These are phyloP conservation scores for Periphyllus acericola DNA, from an alignment of 2,888 invertebrate species.

Conservation along the genomic window DNA sequence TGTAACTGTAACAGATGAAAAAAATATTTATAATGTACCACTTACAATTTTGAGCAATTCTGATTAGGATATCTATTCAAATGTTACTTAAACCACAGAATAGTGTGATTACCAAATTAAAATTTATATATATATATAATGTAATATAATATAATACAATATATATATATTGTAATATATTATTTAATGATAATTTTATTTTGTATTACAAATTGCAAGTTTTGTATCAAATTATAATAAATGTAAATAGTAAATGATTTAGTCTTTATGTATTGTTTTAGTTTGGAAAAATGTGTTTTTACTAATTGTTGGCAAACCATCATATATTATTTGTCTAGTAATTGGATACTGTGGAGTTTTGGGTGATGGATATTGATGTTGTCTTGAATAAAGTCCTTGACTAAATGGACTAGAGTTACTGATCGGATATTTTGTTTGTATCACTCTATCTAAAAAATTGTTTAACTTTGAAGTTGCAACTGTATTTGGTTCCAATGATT, in stretches of 20 bases:
- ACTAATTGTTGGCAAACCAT: constrained; percentile 53
- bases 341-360: constrained; percentile 51
- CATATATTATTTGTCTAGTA: constrained; percentile 55
- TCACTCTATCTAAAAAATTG: constrained; percentile 91
- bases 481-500: constrained; percentile 91
- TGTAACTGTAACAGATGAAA: no score
- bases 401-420: constrained; percentile 64
- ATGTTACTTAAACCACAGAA: no score
- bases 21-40: no score
- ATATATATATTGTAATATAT: constrained; percentile 9
- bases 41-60: background rate
- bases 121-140: no score
- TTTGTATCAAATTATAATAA: background rate
- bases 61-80: background rate
- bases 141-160: no score
- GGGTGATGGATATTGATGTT: constrained; percentile 46
- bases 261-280: constrained; percentile 61
- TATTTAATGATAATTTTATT: constrained; percentile 8
- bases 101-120: background rate
- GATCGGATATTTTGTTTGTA: constrained; percentile 70
- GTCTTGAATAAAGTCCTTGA: constrained; percentile 63
- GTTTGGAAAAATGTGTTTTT: constrained; percentile 58
- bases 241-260: constrained; percentile 25
- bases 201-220: constrained; percentile 16
- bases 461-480: constrained; percentile 93